Conservation (phyloP, 1,140 invertebrate species). For the Procambarus clarkii region DNA sequence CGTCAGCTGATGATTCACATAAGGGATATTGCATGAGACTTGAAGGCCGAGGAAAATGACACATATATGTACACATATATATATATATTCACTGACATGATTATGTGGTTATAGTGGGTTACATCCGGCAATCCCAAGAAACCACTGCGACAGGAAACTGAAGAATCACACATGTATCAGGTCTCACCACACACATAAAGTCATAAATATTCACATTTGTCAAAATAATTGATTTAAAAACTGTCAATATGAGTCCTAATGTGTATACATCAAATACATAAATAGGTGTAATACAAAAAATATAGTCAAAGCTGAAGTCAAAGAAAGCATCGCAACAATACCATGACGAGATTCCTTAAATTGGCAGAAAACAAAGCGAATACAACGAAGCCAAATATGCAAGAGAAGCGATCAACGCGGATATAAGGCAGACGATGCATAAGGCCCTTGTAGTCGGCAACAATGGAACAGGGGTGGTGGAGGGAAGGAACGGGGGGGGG, state of each 20-base stretch:
- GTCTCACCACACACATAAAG: neutral
- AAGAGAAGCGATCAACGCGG: neutral
- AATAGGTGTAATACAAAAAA: neutral
- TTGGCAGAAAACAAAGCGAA: neutral
- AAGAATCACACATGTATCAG: conserved; percentile 11
- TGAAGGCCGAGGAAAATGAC: neutral
- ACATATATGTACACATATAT: too few relatives aligned
- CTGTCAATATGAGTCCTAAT: too few relatives aligned
- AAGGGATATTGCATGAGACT: conserved; percentile 2
- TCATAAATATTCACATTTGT: too few relatives aligned
- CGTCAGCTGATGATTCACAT: neutral
- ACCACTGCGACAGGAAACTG: conserved; percentile 25
- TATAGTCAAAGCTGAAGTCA: neutral
- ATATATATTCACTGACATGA: neutral
- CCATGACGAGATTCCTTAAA: neutral
- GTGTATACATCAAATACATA: too few relatives aligned
- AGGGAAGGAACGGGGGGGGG: too few relatives aligned
- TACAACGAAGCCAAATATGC: neutral
- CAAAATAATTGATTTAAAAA: too few relatives aligned
- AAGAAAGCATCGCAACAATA: too few relatives aligned
- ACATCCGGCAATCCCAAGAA: neutral
- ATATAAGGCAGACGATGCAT: neutral
- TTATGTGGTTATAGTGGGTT: conserved; percentile 6
- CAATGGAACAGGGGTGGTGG: neutral
- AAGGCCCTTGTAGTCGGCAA: neutral